Evolutionary conservation across 2,888 invertebrate species (phyloP), one percentile per base, ranked within the genome.

Genomic region (Smittia sp.): DNA sequence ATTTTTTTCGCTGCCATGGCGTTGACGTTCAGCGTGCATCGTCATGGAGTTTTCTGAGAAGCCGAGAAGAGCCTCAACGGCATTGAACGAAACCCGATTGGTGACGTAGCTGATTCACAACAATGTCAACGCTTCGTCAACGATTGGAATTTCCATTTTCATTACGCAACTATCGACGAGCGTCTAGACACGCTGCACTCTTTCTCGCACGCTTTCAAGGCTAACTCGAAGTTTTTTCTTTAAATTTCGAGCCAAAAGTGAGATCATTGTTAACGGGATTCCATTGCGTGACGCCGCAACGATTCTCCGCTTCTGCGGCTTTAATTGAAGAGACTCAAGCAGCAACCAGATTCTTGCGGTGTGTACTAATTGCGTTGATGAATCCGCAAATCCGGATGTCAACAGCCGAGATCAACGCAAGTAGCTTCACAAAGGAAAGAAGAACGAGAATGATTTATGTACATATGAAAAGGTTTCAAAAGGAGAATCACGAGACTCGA

Each of bases 111-210:
- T 11, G 15, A 46, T 46, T 1, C 15, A 3, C 46, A 11, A n/a
- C 46, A 46, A 46, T 46, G 46, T 46, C 46, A 46, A 46, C 15
- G 46, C n/a, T 15, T 46, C n/a, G n/a, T 46, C 15, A 46, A 46
- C 32, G 32, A 38, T 3, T 46, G 46, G 46, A 46, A 46, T 46
- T 46, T 46, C 46, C 46, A 46, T 46, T 46, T 32, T 46, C 46
- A 38, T 46, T 46, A 15, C 46, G 46, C 11, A 11, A 46, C 6
- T 46, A 46, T 46, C n/a, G 11, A 46, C 11, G 15, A n/a, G n/a
- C 15, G 46, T 46, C 46, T 46, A 46, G 46, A 46, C 46, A 11
- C 2, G 46, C 46, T 46, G 46, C 46, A 46, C 46, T 46, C n/a
- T 46, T 46, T 11, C 15, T n/a, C n/a, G 4, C 32, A 6, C 32